These are phyloP conservation scores for Stenurella melanura DNA, from an alignment of 2,888 invertebrate species.

Conservation along the genomic window DNA sequence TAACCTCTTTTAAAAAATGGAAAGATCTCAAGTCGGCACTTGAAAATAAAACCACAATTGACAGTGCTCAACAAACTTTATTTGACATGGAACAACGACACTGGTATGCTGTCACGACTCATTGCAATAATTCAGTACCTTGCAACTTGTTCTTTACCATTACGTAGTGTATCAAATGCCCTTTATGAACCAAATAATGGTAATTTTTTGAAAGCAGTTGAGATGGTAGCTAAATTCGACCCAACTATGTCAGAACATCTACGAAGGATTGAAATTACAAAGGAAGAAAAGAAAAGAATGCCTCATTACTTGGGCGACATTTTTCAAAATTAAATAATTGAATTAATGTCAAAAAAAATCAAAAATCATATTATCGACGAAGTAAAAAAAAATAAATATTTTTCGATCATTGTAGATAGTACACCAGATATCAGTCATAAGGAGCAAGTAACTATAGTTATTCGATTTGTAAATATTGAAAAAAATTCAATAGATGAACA, in stretches of 20 bases:
- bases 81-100: slow-evolving; percentile 17
- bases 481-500: too few species aligned
- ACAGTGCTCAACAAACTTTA: slow-evolving; percentile 11
- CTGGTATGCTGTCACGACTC: slow-evolving; percentile 22
- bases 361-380: too few species aligned
- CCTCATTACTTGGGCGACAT: too few species aligned
- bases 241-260: slow-evolving; percentile 20
- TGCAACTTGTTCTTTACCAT: slow-evolving; percentile 32
- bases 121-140: slow-evolving; percentile 35
- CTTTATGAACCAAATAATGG: slow-evolving; percentile 15
- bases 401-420: too few species aligned
- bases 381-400: slow-evolving; percentile 54
- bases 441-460: slow-evolving; percentile 65
- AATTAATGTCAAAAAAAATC: too few species aligned
- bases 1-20: too few species aligned
- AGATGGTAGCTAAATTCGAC: slow-evolving; percentile 8
- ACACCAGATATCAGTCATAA: slow-evolving; percentile 60
- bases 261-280: too few species aligned
- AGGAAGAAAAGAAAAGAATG: slow-evolving; percentile 27
- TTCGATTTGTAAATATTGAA: too few species aligned
- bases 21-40: too few species aligned
- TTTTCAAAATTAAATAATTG: too few species aligned
- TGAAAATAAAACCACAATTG: too few species aligned
- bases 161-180: slow-evolving; percentile 24
- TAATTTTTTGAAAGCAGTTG: slow-evolving; percentile 10